Conservation (phyloP, 2,888 invertebrate genomes). For the Pristionchus japonicus region DNA sequence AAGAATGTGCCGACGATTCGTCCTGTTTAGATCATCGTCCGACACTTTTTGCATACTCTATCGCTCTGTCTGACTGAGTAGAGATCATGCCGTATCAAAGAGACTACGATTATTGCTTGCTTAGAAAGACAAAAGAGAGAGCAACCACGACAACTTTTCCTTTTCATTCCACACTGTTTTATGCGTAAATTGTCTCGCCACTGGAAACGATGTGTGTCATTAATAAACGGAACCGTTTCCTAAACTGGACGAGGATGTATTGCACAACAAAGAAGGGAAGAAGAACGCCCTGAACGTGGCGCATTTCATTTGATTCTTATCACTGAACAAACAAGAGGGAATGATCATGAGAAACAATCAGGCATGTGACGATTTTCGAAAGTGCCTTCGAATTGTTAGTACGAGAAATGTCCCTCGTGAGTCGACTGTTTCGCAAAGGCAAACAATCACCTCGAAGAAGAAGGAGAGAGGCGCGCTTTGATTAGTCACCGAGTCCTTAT, state of each 20-base stretch:
- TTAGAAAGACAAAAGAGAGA: not conserved
- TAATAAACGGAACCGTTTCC: not conserved
- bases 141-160: not conserved
- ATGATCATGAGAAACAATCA: no score
- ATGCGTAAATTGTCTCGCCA: not conserved
- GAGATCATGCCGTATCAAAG: no score
- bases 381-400: no score
- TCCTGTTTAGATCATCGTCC: not conserved
- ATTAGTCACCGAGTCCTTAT: slow-evolving; percentile 26
- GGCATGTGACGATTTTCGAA: no score
- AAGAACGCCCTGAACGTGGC: no score
- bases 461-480: not conserved
- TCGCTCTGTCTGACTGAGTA: no score
- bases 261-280: not conserved
- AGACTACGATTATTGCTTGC: no score
- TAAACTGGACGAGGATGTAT: not conserved
- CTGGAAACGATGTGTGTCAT: slow-evolving; percentile 4
- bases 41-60: not conserved
- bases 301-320: no score
- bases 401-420: not conserved
- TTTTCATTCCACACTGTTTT: not conserved
- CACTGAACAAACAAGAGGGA: no score
- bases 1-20: slow-evolving; percentile 48
- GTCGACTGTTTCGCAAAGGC: slow-evolving; percentile 26
- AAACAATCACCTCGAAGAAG: not conserved